Evolutionary conservation across 2,888 invertebrate genomes (phyloP).

Genomic region (Lasioglossum villosulum): DNA sequence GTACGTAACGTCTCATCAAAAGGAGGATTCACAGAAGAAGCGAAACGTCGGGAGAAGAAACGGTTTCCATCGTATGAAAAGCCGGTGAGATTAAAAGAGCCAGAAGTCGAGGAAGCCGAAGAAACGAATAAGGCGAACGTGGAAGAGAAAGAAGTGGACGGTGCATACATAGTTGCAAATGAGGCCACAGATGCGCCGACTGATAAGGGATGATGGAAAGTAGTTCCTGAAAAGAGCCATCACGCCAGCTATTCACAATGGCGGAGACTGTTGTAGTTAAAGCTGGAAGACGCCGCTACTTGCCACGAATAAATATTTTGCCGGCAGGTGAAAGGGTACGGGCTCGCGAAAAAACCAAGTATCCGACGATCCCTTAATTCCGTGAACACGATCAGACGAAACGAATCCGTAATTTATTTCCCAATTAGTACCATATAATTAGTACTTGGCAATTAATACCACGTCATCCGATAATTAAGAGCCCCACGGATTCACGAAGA

Average conservation of each 20-base stretch:
- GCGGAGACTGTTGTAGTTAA: constrained; percentile 47
- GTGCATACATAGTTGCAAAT: constrained; percentile 79
- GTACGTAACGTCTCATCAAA: constrained; percentile 18
- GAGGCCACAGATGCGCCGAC: constrained; percentile 79
- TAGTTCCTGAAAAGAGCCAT: constrained; percentile 80
- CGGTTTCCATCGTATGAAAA: constrained; percentile 44
- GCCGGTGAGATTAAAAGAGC: constrained; percentile 55
- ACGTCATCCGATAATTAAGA: neutral
- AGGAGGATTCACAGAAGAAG: constrained; percentile 8
- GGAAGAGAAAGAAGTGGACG: constrained; percentile 51
- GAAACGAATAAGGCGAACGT: constrained; percentile 57
- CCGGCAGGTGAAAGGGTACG: constrained; percentile 31
- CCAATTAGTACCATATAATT: neutral
- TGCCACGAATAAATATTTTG: constrained; percentile 56
- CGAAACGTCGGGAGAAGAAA: constrained; percentile 25
- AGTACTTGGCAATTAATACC: no score
- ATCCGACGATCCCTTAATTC: neutral
- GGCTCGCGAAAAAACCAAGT: neutral
- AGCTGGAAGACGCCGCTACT: constrained; percentile 44
- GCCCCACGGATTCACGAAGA: neutral
- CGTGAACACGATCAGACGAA: no score
- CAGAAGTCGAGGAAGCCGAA: constrained; percentile 50
- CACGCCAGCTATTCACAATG: constrained; percentile 63
- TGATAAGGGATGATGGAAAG: constrained; percentile 81
- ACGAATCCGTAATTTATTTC: neutral